These are phyloP conservation scores for Anser cygnoides DNA, from an alignment of 2,113 vertebrate species.

Conservation along the genomic window DNA sequence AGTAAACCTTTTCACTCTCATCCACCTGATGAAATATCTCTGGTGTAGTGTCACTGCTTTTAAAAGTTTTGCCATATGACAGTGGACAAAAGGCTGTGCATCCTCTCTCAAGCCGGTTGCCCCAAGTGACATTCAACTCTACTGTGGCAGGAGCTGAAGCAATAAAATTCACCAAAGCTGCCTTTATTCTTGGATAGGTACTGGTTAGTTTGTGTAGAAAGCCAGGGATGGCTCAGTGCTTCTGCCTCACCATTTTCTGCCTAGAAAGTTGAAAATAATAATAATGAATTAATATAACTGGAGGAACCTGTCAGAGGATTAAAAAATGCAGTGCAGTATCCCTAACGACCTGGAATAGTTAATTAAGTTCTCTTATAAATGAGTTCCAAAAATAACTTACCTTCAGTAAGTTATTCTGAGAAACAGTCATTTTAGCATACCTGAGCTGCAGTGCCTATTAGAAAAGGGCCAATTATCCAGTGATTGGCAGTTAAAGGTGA, in stretches of 20 bases:
- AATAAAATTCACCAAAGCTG: constrained; percentile 53
- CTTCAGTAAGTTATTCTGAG: constrained; percentile 59
- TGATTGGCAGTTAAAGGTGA: constrained; percentile 68
- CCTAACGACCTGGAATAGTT: constrained; percentile 61
- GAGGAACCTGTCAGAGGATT: constrained; percentile 59
- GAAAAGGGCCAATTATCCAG: constrained; percentile 53
- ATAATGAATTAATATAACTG: constrained; percentile 65
- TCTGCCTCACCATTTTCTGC: constrained; percentile 57
- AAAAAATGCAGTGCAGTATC: constrained; percentile 55
- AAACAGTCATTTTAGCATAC: constrained; percentile 48
- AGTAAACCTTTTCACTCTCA: background rate
- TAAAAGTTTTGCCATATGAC: background rate
- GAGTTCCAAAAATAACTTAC: constrained; percentile 64
- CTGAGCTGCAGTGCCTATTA: constrained; percentile 50
- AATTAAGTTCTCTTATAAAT: constrained; percentile 65
- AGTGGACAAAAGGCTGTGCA: background rate
- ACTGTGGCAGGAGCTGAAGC: constrained; percentile 13
- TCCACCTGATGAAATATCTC: background rate
- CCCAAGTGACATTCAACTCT: background rate
- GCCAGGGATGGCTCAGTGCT: constrained; percentile 19
- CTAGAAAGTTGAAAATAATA: constrained; percentile 66
- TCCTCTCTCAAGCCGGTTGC: background rate
- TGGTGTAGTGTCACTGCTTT: background rate
- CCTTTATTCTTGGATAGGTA: constrained; percentile 31
- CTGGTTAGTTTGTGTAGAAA: constrained; percentile 1